Percentiles rank a stretch among this genome's conserved stretches.
Evolutionary conservation across 2,888 invertebrate genomes (phyloP).

Genomic region (Heliconius sara): DNA sequence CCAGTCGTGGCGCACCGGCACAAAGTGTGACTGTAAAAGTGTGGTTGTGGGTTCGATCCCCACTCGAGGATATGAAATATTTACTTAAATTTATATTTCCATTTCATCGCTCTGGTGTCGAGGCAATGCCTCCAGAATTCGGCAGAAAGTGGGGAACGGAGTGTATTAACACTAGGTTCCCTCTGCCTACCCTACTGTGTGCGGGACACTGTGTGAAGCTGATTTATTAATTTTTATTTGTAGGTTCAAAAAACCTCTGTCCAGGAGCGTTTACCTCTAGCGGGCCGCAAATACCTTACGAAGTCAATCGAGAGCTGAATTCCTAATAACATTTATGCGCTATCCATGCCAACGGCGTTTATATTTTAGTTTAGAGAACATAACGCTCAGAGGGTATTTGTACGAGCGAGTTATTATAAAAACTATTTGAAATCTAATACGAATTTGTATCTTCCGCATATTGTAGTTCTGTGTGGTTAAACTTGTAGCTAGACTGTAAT

Average conservation of each 20-base stretch:
- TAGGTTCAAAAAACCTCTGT: slow-evolving; percentile 45
- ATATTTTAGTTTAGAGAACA: slow-evolving; percentile 48
- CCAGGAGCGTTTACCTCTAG: slow-evolving; percentile 49
- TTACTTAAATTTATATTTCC: too few relatives aligned
- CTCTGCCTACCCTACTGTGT: too few relatives aligned
- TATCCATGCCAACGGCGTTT: slow-evolving; percentile 51
- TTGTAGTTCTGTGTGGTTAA: slow-evolving; percentile 1
- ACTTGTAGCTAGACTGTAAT: not conserved
- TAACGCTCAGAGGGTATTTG: slow-evolving; percentile 40
- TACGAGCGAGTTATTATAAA: slow-evolving; percentile 37
- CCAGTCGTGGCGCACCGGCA: too few relatives aligned
- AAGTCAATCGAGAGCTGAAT: slow-evolving; percentile 51
- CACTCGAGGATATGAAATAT: too few relatives aligned
- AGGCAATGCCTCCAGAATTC: too few relatives aligned
- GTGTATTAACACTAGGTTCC: too few relatives aligned
- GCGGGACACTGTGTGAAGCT: too few relatives aligned
- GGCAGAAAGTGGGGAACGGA: too few relatives aligned
- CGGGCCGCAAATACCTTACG: slow-evolving; percentile 46
- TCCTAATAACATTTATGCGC: slow-evolving; percentile 51
- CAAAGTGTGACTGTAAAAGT: too few relatives aligned
- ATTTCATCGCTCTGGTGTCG: too few relatives aligned
- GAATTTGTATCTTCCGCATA: slow-evolving; percentile 32
- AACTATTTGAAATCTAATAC: slow-evolving; percentile 31
- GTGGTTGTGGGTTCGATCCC: too few relatives aligned
- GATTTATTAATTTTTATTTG: too few relatives aligned